These are phyloP conservation scores for Ia io DNA, from an alignment of 2,113 vertebrate genomes.

Conservation along the genomic window DNA sequence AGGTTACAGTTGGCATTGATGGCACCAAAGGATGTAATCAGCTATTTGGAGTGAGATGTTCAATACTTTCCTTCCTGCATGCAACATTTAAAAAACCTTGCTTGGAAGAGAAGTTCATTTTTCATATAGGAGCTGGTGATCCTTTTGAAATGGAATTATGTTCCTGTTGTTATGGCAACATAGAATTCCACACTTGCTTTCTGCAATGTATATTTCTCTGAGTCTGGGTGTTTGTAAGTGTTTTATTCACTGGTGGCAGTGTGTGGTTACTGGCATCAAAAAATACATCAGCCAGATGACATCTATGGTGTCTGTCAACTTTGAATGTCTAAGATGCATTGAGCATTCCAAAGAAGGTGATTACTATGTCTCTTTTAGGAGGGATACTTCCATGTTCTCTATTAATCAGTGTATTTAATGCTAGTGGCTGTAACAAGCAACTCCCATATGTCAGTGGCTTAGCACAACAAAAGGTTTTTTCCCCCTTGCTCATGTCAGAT, in stretches of 20 bases:
- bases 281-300: not conserved
- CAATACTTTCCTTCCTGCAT: not conserved
- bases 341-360: conserved; percentile 24
- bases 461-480: not conserved
- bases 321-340: not conserved
- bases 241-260: conserved; percentile 45
- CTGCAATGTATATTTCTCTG: conserved; percentile 48
- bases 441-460: not conserved
- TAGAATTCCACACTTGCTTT: conserved; percentile 51
- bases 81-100: conserved; percentile 47
- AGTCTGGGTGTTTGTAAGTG: conserved; percentile 47
- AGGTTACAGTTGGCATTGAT: not conserved
- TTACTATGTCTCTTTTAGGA: not conserved
- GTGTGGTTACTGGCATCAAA: not conserved
- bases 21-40: not conserved
- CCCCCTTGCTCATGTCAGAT: not conserved
- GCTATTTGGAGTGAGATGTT: not conserved
- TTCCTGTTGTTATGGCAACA: conserved; percentile 73
- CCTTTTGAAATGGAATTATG: conserved; percentile 71
- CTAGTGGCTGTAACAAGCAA: not conserved
- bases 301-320: not conserved
- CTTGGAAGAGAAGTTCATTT: conserved; percentile 64
- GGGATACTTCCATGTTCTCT: not conserved
- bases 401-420: not conserved
- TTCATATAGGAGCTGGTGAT: conserved; percentile 48